Evolutionary conservation across 2,797 vertebrate genomes (phyloP).

Genomic region (Gila robusta): DNA sequence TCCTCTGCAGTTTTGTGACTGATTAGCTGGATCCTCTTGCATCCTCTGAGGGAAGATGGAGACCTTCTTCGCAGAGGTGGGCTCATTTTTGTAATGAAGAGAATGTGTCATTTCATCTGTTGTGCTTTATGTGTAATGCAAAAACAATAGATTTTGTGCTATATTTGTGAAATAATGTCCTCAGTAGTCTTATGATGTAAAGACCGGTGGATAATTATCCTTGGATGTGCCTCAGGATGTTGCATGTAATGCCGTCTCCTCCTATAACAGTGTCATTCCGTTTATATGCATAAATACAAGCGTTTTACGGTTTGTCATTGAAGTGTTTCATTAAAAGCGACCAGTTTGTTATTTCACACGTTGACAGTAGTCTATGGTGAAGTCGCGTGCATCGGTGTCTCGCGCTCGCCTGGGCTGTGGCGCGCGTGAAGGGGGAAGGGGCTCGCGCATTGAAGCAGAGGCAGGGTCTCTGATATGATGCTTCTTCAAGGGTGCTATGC

Average conservation of each 20-base stretch:
- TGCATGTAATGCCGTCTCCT: background rate
- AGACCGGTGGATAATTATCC: slow-evolving; percentile 23
- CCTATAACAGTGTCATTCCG: background rate
- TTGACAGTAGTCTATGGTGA: slow-evolving; percentile 18
- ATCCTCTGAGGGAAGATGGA: slow-evolving; percentile 74
- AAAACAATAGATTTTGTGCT: background rate
- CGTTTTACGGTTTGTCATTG: background rate
- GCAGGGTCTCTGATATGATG: background rate
- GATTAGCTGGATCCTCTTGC: slow-evolving; percentile 47
- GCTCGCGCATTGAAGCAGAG: slow-evolving; percentile 24
- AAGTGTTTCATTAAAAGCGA: background rate
- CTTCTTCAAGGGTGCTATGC: background rate
- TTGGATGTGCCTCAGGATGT: slow-evolving; percentile 17
- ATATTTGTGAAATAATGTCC: background rate
- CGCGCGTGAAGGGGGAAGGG: slow-evolving; percentile 45
- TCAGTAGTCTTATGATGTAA: background rate
- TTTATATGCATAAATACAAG: background rate
- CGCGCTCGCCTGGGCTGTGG: slow-evolving; percentile 42
- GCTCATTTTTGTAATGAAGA: slow-evolving; percentile 27
- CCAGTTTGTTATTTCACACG: background rate
- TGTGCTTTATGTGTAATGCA: background rate
- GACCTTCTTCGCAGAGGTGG: slow-evolving; percentile 81
- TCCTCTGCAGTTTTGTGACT: slow-evolving; percentile 43
- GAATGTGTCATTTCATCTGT: slow-evolving; percentile 5
- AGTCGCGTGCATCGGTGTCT: slow-evolving; percentile 27